phyloP scores from a whole-genome alignment of 2,113 vertebrate genomes.

The Lepus timidus region DNA sequence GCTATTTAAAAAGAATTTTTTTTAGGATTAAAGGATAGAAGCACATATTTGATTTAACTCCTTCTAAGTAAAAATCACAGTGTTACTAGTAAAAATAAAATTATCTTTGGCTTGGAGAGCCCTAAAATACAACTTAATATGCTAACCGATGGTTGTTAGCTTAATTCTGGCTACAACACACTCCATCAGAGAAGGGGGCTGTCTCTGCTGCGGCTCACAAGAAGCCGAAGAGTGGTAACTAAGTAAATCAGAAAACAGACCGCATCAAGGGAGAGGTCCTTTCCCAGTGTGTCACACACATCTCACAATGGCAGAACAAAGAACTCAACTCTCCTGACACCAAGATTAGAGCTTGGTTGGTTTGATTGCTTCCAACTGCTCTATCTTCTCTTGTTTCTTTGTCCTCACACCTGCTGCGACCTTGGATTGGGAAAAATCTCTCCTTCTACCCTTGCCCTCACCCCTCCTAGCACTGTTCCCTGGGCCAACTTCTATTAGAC shows the following conservation, averaged over 20 bases:
- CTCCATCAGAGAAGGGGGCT: not conserved
- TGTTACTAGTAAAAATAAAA: not conserved
- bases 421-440: not conserved
- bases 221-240: not conserved
- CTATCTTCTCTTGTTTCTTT: not conserved
- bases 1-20: not conserved
- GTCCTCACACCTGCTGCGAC: not conserved
- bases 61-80: not conserved
- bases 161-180: constrained; percentile 13
- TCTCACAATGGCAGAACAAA: not conserved
- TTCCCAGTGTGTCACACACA: not conserved
- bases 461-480: not conserved
- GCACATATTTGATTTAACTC: constrained; percentile 17
- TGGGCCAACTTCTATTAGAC: not conserved
- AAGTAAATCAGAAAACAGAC: not conserved
- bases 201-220: not conserved
- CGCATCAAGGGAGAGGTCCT: not conserved
- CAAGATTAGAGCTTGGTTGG: not conserved
- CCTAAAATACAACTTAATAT: not conserved
- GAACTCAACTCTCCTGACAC: not conserved
- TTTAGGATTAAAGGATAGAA: not conserved
- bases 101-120: not conserved
- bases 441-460: not conserved
- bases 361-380: not conserved
- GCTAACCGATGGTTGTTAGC: not conserved